Evolutionary conservation across 1,140 invertebrate species (phyloP).

Genomic region (Caligus rogercresseyi): DNA sequence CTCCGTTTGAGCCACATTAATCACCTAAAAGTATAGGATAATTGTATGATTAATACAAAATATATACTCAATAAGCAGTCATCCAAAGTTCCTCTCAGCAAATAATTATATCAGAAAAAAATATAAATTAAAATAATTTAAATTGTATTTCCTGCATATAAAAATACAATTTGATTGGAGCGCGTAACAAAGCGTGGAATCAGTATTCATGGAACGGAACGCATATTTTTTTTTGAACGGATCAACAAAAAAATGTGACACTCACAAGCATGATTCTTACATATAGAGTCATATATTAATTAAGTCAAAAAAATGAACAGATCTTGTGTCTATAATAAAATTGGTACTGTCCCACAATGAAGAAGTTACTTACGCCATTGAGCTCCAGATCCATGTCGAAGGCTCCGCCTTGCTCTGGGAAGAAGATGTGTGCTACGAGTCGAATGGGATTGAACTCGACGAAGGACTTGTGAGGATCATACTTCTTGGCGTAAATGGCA

Average conservation of each 20-base stretch:
- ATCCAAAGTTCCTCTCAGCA: neutral
- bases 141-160: neutral
- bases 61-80: neutral
- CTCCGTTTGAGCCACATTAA: conserved; percentile 37
- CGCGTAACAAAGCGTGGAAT: conserved; percentile 4
- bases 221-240: no score
- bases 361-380: conserved; percentile 47
- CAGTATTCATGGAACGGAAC: no score
- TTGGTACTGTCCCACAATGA: neutral
- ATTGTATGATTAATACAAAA: neutral
- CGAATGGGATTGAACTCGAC: conserved; percentile 69
- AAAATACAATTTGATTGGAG: conserved; percentile 20
- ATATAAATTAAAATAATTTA: neutral
- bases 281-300: neutral
- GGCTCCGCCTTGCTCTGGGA: conserved; percentile 52
- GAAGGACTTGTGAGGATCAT: conserved; percentile 50
- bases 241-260: neutral
- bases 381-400: conserved; percentile 67
- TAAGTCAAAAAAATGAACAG: neutral
- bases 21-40: conserved; percentile 37
- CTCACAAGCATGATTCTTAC: neutral
- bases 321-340: neutral
- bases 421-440: conserved; percentile 53
- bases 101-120: no score
- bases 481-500: conserved; percentile 75